Base-by-base conservation (phyloP, 2,888 invertebrate species). In the Ypsolopha sequella region DNA sequence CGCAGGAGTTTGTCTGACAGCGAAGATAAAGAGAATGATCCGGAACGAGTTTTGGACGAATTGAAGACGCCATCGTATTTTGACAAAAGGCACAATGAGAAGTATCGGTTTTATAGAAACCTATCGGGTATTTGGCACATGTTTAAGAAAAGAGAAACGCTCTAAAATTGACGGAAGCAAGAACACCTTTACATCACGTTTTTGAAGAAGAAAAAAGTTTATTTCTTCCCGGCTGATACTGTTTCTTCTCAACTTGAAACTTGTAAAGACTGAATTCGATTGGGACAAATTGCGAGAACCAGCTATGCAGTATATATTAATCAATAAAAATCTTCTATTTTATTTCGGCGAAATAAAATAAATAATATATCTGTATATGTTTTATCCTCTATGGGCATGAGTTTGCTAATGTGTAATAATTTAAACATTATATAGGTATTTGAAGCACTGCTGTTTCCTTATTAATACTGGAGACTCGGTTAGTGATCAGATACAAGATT, bases 71-170 rank as follows among this genome's bases (percentile, higher is more conserved):
- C 73, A 0, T 75, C 80, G 0, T 82, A 72, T 58, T 80, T 78
- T 52, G 76, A 80, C 55, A 75, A 77, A 59, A 66, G 81, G 80
- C 62, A 59, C 63, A 63, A 63, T 54, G 73, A 74, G 61, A 81
- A 70, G 60, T 78, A 80, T 62, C 69, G 74, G 51, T 84, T 82
- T 65, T 81, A 81, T 74, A 85, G 81, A 80, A 82, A 84, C 63
- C 58, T 82, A 52, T 80, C 84, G 47, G 81, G 82, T 52, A 82
- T 82, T 64, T 84, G 84, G 82, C 73, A 82, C 66, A 80, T 84
- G 54, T 85, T 85, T 77, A 81, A 80, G 69, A 73, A 62, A 69
- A 78, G 68, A 63, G 68, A 74, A 44, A 54, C 64, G 6, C 55
- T 65, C 50, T 64, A 60, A 63, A 54, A 52, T 43, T 51, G 24